phyloP scores from a whole-genome alignment of 2,888 invertebrate species.

The Synergus umbraculus region DNA sequence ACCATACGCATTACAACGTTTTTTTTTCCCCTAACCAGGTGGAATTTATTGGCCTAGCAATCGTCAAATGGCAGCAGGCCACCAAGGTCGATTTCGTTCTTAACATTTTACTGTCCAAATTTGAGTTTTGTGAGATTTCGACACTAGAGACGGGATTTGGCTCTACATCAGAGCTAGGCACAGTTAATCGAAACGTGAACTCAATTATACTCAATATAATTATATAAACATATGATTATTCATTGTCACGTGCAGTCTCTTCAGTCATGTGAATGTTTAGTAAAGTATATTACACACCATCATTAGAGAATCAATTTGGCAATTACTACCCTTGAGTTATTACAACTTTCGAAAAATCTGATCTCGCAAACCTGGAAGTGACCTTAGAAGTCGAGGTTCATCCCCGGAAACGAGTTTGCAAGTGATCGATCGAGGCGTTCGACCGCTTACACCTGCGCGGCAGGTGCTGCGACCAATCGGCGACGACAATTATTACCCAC shows the following conservation, averaged over 20 bases:
- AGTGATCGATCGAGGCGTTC: conserved; percentile 53
- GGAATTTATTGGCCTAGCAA: conserved; percentile 60
- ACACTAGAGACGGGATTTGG: too few species aligned
- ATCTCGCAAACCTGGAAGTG: background rate
- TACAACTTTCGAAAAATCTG: background rate
- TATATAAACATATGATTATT: too few species aligned
- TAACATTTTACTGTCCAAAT: background rate
- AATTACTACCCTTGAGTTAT: too few species aligned
- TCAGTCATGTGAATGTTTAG: too few species aligned
- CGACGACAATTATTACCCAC: conserved; percentile 54
- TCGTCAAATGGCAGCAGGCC: conserved; percentile 48
- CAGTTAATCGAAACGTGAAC: too few species aligned
- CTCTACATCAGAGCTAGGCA: too few species aligned
- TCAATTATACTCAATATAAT: too few species aligned
- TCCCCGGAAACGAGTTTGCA: conserved; percentile 43
- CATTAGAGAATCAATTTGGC: too few species aligned
- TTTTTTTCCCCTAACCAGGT: conserved; percentile 61
- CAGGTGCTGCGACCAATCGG: conserved; percentile 33
- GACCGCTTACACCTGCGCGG: conserved; percentile 45
- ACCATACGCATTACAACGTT: conserved; percentile 50
- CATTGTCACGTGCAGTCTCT: too few species aligned
- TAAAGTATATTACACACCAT: too few species aligned
- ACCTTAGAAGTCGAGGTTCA: conserved; percentile 1
- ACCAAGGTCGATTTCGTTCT: conserved; percentile 38
- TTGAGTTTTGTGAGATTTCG: too few species aligned